Percentiles rank a stretch among this genome's conserved stretches.
These are phyloP conservation scores for Micoletzkya japonica DNA, from an alignment of 2,888 invertebrate species.

Conservation along the genomic window DNA sequence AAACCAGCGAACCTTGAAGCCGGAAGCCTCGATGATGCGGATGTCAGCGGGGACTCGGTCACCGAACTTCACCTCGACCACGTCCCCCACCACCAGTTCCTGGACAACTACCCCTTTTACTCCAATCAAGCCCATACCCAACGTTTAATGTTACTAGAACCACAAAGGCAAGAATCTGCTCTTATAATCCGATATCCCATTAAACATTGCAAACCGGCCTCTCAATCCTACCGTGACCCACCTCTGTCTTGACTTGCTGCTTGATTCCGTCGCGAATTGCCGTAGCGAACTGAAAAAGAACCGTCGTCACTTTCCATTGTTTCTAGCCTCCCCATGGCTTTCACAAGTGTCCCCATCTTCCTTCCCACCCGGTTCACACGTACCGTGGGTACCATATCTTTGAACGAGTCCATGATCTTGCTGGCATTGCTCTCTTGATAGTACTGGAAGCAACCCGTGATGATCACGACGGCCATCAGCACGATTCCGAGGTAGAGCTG, in stretches of 20 bases:
- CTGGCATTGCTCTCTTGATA: conserved; percentile 66
- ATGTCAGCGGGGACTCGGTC: conserved; percentile 97
- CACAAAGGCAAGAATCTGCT: too few species aligned
- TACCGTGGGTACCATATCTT: conserved; percentile 72
- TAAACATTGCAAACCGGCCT: too few species aligned
- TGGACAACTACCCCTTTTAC: too few species aligned
- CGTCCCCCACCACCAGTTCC: conserved; percentile 91
- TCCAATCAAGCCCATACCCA: too few species aligned
- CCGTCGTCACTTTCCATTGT: neutral
- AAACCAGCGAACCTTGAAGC: conserved; percentile 75
- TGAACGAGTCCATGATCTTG: conserved; percentile 73
- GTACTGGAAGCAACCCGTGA: conserved; percentile 76
- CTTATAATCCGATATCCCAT: too few species aligned
- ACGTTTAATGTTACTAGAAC: too few species aligned
- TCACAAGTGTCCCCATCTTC: too few species aligned
- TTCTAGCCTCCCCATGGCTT: too few species aligned
- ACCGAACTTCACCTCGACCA: conserved; percentile 97
- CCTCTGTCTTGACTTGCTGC: conserved; percentile 64
- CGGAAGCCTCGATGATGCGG: conserved; percentile 87
- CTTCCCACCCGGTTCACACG: conserved; percentile 24
- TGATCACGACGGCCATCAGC: conserved; percentile 72
- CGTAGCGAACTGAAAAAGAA: conserved; percentile 77
- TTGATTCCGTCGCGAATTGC: conserved; percentile 71
- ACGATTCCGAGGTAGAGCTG: conserved; percentile 72
- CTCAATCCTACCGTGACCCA: too few species aligned